These are phyloP conservation scores for Helogale parvula DNA, from an alignment of 2,113 vertebrate genomes.

Conservation along the genomic window DNA sequence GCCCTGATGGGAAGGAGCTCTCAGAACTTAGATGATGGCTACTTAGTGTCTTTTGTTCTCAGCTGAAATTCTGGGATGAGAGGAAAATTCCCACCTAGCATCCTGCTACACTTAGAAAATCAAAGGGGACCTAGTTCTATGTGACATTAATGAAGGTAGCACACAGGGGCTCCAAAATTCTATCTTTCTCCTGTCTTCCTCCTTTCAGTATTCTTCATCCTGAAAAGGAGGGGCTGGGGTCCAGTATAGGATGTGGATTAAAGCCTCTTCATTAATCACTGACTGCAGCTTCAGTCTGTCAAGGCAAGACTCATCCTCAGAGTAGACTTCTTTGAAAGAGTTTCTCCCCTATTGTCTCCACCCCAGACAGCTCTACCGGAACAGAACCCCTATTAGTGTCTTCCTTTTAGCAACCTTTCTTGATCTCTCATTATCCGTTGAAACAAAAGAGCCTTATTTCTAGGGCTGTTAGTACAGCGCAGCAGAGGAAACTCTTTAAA, in stretches of 20 bases:
- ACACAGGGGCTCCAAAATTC: background rate
- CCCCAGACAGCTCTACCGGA: background rate
- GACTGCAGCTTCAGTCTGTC: background rate
- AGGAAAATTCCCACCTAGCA: conserved; percentile 14
- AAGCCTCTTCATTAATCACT: background rate
- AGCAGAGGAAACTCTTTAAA: background rate
- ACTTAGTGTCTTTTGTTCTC: background rate
- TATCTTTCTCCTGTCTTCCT: background rate
- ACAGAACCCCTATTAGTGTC: background rate
- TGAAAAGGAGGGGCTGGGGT: background rate
- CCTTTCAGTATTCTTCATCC: background rate
- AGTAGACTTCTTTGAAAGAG: background rate
- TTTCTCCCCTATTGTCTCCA: background rate
- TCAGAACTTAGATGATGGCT: background rate
- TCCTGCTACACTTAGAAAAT: background rate
- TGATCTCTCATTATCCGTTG: background rate
- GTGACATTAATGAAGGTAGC: background rate
- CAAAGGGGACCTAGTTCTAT: background rate
- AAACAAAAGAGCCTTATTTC: background rate
- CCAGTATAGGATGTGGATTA: background rate
- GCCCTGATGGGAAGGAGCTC: background rate
- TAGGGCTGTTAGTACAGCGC: background rate
- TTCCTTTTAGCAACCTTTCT: background rate
- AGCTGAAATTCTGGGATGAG: background rate
- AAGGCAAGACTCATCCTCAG: background rate